phyloP scores from a whole-genome alignment of 2,888 invertebrate species.

The Cryptus armator region DNA sequence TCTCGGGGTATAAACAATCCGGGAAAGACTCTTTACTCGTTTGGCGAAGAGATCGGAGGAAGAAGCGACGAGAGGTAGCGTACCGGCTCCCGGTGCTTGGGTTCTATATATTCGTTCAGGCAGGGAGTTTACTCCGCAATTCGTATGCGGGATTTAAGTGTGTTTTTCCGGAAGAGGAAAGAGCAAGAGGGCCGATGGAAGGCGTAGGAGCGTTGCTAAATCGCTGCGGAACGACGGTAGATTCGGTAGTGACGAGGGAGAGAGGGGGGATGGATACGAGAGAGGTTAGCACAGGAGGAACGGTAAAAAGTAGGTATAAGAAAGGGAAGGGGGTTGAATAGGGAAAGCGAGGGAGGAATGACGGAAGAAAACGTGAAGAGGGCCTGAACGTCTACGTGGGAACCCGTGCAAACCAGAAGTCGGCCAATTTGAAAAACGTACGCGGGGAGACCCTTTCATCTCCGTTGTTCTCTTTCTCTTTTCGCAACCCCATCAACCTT shows the following conservation, averaged over 20 bases:
- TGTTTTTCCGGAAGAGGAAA: slow-evolving; percentile 44
- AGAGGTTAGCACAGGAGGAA: slow-evolving; percentile 49
- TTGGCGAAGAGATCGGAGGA: slow-evolving; percentile 46
- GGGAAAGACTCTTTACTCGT: slow-evolving; percentile 60
- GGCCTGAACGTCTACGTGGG: not conserved
- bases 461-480: slow-evolving; percentile 17
- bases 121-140: slow-evolving; percentile 43
- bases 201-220: slow-evolving; percentile 3
- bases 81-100: slow-evolving; percentile 12
- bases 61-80: slow-evolving; percentile 39
- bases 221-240: slow-evolving; percentile 19
- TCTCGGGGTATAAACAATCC: slow-evolving; percentile 66
- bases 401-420: slow-evolving; percentile 65
- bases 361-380: slow-evolving; percentile 3
- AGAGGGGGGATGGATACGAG: slow-evolving; percentile 36
- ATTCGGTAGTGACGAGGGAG: not conserved
- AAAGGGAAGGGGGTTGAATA: not conserved
- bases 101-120: slow-evolving; percentile 2
- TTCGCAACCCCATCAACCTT: not conserved
- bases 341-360: not conserved
- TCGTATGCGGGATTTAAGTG: slow-evolving; percentile 64
- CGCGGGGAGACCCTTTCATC: slow-evolving; percentile 40
- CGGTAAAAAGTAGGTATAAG: slow-evolving; percentile 31
- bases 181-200: slow-evolving; percentile 4
- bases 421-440: slow-evolving; percentile 61